Percentiles rank a stretch among this genome's conserved stretches.
Conservation (phyloP, 2,797 vertebrate genomes). For the Squalus acanthias region DNA sequence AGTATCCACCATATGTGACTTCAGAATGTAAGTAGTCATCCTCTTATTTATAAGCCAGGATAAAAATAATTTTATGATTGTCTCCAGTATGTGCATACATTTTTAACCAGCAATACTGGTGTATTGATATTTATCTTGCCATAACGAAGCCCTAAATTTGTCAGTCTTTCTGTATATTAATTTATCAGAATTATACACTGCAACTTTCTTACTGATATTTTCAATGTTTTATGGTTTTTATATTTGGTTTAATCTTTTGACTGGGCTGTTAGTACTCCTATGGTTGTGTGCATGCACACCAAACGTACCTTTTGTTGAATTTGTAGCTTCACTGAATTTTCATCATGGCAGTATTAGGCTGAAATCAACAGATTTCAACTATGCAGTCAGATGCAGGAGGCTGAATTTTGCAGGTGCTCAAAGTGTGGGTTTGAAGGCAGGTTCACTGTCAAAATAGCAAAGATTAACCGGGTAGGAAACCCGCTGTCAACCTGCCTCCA, state of each 20-base stretch:
- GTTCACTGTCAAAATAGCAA: too few relatives aligned
- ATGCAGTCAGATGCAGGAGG: neutral
- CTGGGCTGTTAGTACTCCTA: neutral
- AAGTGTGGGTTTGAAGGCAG: too few relatives aligned
- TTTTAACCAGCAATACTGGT: neutral
- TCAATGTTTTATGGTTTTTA: neutral
- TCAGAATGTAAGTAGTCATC: slow-evolving; percentile 85
- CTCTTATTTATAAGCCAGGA: neutral
- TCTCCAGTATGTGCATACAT: neutral
- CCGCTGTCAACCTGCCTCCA: too few relatives aligned
- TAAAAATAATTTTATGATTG: neutral
- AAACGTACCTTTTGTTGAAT: neutral
- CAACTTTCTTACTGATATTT: neutral
- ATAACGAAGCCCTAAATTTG: neutral
- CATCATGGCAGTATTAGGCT: neutral
- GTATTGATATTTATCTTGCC: neutral
- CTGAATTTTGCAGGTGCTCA: too few relatives aligned
- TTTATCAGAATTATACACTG: neutral
- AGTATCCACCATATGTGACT: slow-evolving; percentile 88
- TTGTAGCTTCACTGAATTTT: neutral
- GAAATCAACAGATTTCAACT: neutral
- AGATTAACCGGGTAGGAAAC: too few relatives aligned
- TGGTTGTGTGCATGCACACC: neutral
- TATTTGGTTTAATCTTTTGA: neutral
- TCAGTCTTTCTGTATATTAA: neutral